Evolutionary conservation across 2,797 vertebrate species (phyloP).

Genomic region (Paratrypauchen microcephalus): DNA sequence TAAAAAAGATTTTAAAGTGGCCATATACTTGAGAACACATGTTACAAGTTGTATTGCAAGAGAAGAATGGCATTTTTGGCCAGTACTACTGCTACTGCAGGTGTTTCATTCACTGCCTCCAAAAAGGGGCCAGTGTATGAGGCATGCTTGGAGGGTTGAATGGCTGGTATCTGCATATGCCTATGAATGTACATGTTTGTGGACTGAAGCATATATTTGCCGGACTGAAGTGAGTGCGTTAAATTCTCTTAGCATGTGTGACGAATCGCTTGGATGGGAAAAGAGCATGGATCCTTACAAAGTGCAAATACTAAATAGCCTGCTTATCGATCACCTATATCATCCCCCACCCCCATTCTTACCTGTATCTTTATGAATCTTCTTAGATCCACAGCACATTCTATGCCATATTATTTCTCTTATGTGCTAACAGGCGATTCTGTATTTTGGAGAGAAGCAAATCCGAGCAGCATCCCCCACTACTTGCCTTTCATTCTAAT

Average conservation of each 20-base stretch:
- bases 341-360: conserved; percentile 26
- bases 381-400: conserved; percentile 8
- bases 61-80: conserved; percentile 13
- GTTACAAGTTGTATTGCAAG: conserved; percentile 15
- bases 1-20: background rate
- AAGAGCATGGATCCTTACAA: conserved; percentile 58
- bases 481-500: conserved; percentile 73
- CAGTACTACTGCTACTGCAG: conserved; percentile 27
- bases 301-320: conserved; percentile 58
- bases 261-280: conserved; percentile 76
- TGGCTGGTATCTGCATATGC: conserved; percentile 42
- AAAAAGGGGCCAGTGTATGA: conserved; percentile 34
- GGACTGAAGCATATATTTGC: conserved; percentile 53
- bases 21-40: conserved; percentile 11
- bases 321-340: conserved; percentile 58
- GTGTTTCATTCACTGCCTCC: conserved; percentile 57
- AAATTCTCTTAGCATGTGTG: conserved; percentile 80
- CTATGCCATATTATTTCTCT: conserved; percentile 30
- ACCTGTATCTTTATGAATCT: conserved; percentile 39
- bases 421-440: conserved; percentile 46
- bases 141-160: conserved; percentile 34
- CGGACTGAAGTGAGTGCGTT: conserved; percentile 64
- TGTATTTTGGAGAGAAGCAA: conserved; percentile 47
- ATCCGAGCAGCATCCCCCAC: conserved; percentile 64
- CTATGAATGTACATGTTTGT: conserved; percentile 59